Conservation (phyloP, 2,113 vertebrate genomes). For the Burhinus oedicnemus region DNA sequence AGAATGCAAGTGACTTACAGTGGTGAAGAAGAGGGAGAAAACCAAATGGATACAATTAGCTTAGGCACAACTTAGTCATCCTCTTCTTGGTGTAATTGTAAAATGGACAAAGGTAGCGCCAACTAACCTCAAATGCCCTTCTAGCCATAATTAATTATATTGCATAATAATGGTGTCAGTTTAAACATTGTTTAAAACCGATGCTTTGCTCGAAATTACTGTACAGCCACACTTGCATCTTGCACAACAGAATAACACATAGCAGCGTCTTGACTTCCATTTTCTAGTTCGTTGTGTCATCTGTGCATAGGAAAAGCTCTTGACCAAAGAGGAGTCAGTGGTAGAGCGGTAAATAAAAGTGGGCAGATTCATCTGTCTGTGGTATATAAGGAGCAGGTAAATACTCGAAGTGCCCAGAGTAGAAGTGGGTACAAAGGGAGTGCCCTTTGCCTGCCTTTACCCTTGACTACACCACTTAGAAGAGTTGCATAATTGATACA, state of each 20-base stretch:
- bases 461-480: slow-evolving; percentile 44
- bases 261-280: slow-evolving; percentile 40
- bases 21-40: slow-evolving; percentile 7
- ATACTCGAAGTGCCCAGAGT: not conserved
- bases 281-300: slow-evolving; percentile 27
- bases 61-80: slow-evolving; percentile 50
- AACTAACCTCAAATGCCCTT: slow-evolving; percentile 53
- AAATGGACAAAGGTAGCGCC: slow-evolving; percentile 63
- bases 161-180: slow-evolving; percentile 59
- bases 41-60: slow-evolving; percentile 58
- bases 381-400: slow-evolving; percentile 26
- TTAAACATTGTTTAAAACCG: slow-evolving; percentile 47
- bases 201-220: slow-evolving; percentile 48
- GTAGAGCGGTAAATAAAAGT: not conserved
- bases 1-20: not conserved
- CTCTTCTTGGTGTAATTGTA: slow-evolving; percentile 39
- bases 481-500: slow-evolving; percentile 66
- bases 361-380: slow-evolving; percentile 32
- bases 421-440: slow-evolving; percentile 42
- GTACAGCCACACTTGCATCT: slow-evolving; percentile 15
- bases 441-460: slow-evolving; percentile 43
- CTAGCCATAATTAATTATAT: slow-evolving; percentile 60
- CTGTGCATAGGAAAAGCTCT: slow-evolving; percentile 13
- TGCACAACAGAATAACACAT: slow-evolving; percentile 21
- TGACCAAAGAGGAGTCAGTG: slow-evolving; percentile 34